Conservation (phyloP, 2,113 vertebrate genomes). For the Oreochromis spilurus region DNA sequence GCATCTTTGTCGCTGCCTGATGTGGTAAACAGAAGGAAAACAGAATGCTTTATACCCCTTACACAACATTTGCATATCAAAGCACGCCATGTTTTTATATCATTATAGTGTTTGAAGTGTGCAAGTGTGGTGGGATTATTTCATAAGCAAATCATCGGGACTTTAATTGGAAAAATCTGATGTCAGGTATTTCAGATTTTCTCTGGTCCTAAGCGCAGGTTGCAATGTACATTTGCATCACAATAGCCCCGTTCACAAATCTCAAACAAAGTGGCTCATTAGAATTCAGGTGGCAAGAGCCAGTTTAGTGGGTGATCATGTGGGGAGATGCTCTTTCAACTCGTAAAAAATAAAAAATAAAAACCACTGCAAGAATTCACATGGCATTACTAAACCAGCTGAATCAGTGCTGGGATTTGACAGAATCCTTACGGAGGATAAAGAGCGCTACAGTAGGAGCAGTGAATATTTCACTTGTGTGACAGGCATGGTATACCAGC, state of each 20-base stretch:
- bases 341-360: background rate
- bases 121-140: slow-evolving; percentile 56
- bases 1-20: slow-evolving; percentile 37
- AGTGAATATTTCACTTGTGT: background rate
- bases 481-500: background rate
- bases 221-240: slow-evolving; percentile 56
- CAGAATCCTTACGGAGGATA: background rate
- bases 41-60: slow-evolving; percentile 47
- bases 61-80: slow-evolving; percentile 61
- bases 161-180: slow-evolving; percentile 53
- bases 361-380: slow-evolving; percentile 16
- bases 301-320: slow-evolving; percentile 55
- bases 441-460: background rate
- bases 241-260: slow-evolving; percentile 39
- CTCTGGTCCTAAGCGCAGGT: slow-evolving; percentile 20
- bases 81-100: slow-evolving; percentile 55
- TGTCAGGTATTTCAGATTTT: slow-evolving; percentile 52
- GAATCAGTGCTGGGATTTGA: slow-evolving; percentile 5
- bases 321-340: slow-evolving; percentile 30
- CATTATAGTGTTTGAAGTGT: slow-evolving; percentile 56
- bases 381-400: background rate
- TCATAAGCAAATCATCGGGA: slow-evolving; percentile 59
- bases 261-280: slow-evolving; percentile 58
- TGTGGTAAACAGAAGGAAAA: slow-evolving; percentile 31
- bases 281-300: slow-evolving; percentile 39